Evolutionary conservation across 2,888 invertebrate species (phyloP).

Genomic region (Scrobipalpa costella): DNA sequence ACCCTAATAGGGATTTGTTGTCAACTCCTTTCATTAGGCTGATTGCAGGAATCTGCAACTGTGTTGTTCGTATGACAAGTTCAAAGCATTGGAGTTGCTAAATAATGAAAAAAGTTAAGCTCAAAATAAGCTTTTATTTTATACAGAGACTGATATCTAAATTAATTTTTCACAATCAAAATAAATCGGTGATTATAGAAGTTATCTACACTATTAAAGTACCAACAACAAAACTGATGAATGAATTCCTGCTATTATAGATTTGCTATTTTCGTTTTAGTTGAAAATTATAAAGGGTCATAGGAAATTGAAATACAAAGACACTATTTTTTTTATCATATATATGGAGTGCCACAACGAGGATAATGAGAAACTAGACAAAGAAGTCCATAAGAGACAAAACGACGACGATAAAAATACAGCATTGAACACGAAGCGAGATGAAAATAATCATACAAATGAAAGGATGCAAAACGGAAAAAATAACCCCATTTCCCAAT

Average conservation of each 20-base stretch:
- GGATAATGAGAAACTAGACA: constrained; percentile 10
- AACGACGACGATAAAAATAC: background rate
- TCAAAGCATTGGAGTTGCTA: too few species aligned
- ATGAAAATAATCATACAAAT: constrained; percentile 24
- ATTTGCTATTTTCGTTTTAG: too few species aligned
- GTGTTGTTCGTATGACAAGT: constrained; percentile 37
- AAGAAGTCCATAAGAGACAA: constrained; percentile 4
- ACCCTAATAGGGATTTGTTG: constrained; percentile 53
- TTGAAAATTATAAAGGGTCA: too few species aligned
- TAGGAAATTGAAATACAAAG: too few species aligned
- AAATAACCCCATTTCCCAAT: constrained; percentile 16
- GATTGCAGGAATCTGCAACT: constrained; percentile 52
- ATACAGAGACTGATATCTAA: too few species aligned
- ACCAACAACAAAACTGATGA: too few species aligned
- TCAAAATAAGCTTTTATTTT: too few species aligned
- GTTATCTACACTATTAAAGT: too few species aligned
- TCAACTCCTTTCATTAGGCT: constrained; percentile 60
- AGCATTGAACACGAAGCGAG: background rate
- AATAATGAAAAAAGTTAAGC: too few species aligned
- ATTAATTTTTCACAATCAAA: too few species aligned
- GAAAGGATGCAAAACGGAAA: constrained; percentile 13
- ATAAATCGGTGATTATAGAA: too few species aligned
- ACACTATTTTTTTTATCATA: background rate
- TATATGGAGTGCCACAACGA: constrained; percentile 18
- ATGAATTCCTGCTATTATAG: too few species aligned